A percentile compares a stretch with the other conserved stretches of the same genome.
Conservation (phyloP, 2,888 invertebrate genomes). For the Psococerastis gibbosa region DNA sequence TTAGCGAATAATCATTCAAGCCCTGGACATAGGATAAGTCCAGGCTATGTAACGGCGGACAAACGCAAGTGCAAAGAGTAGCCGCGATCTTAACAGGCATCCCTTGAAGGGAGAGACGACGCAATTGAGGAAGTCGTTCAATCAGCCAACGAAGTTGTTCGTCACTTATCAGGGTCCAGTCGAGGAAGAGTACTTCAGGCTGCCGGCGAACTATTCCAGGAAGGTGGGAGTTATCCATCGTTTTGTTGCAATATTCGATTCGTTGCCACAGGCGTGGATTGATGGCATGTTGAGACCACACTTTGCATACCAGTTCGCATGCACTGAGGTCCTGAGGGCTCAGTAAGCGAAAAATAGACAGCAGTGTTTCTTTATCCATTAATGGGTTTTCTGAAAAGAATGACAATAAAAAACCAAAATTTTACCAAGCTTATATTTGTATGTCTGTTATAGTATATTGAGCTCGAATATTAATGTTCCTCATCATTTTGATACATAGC, state of each 20-base stretch:
- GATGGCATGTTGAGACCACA: conserved; percentile 70
- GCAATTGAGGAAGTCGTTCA: conserved; percentile 62
- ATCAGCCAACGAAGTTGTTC: conserved; percentile 82
- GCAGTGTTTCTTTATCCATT: too few species aligned
- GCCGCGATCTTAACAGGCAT: conserved; percentile 55
- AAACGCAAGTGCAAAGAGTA: conserved; percentile 60
- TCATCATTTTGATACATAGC: too few species aligned
- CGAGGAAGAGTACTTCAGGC: conserved; percentile 62
- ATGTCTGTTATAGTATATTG: too few species aligned
- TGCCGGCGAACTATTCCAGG: conserved; percentile 76
- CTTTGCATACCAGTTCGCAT: conserved; percentile 70
- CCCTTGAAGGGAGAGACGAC: conserved; percentile 54
- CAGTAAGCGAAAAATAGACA: too few species aligned
- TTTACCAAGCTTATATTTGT: too few species aligned
- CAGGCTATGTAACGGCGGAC: conserved; percentile 56
- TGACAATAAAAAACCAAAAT: too few species aligned
- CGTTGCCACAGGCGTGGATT: conserved; percentile 69
- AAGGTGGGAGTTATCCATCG: conserved; percentile 40
- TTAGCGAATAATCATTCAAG: conserved; percentile 62
- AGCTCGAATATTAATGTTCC: too few species aligned
- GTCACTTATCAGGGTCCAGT: conserved; percentile 76
- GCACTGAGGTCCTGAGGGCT: too few species aligned
- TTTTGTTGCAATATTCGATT: conserved; percentile 66
- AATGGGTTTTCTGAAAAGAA: too few species aligned
- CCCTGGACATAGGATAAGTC: conserved; percentile 76